phyloP scores from a whole-genome alignment of 1,140 invertebrate species.

The Lepidotrigona ventralis region DNA sequence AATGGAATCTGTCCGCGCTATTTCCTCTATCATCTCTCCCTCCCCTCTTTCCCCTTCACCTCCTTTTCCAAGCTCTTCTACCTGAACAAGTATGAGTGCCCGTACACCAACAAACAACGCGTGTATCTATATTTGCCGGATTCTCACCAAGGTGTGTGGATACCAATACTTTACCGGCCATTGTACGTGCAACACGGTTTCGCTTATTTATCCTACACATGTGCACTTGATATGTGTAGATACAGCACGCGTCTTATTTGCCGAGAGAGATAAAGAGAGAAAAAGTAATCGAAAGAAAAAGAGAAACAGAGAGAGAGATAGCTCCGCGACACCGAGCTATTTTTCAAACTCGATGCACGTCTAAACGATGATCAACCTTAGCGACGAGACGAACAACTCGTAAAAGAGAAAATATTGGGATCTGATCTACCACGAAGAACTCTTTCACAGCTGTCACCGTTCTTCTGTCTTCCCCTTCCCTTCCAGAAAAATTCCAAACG shows the following conservation, averaged over 20 bases:
- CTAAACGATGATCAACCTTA: conserved; percentile 15
- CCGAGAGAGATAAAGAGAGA: conserved; percentile 2
- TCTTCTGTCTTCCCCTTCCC: not conserved
- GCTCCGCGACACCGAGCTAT: conserved; percentile 31
- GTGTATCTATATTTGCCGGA: conserved; percentile 43
- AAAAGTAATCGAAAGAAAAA: not conserved
- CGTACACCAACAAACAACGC: not conserved
- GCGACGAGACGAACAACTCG: conserved; percentile 11
- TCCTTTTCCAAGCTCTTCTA: conserved; percentile 31
- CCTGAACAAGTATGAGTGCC: conserved; percentile 21
- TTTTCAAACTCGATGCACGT: conserved; percentile 36
- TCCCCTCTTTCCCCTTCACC: conserved; percentile 41
- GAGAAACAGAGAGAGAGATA: conserved; percentile 31
- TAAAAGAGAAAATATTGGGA: not conserved
- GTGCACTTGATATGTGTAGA: conserved; percentile 26
- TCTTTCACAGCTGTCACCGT: not conserved
- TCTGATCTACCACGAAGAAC: not conserved
- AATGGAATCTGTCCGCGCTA: conserved; percentile 55
- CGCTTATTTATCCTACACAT: conserved; percentile 47
- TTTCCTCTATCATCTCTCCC: conserved; percentile 47
- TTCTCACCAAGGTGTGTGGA: conserved; percentile 16
- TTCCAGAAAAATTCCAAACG: not conserved
- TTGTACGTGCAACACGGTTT: conserved; percentile 31
- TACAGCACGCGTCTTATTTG: conserved; percentile 54
- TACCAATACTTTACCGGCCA: conserved; percentile 6